These are phyloP conservation scores for Sinonovacula constricta DNA, from an alignment of 1,140 invertebrate species.

Conservation along the genomic window DNA sequence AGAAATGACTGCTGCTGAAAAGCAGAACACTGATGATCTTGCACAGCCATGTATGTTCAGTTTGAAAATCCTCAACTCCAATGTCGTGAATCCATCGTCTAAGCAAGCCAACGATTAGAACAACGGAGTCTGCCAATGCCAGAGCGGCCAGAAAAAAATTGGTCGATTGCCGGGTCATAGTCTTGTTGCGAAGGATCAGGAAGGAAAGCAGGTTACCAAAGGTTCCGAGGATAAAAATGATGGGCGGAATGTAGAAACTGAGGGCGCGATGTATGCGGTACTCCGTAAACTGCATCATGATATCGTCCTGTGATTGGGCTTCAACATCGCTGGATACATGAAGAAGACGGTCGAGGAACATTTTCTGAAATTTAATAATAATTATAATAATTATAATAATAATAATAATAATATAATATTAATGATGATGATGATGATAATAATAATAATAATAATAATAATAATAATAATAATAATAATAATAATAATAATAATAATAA, in stretches of 20 bases:
- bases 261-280: constrained; percentile 60
- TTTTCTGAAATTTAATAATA: too few species aligned
- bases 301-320: constrained; percentile 7
- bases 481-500: too few species aligned
- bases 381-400: too few species aligned
- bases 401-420: too few species aligned
- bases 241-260: constrained; percentile 65
- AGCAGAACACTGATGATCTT: constrained; percentile 66
- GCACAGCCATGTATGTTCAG: constrained; percentile 66
- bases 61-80: constrained; percentile 60
- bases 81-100: constrained; percentile 72
- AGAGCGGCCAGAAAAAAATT: constrained; percentile 75
- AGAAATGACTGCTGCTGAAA: constrained; percentile 73
- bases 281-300: constrained; percentile 54
- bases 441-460: too few species aligned
- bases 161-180: constrained; percentile 70
- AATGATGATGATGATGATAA: too few species aligned
- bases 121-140: constrained; percentile 72
- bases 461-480: too few species aligned
- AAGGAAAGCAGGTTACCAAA: constrained; percentile 72
- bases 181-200: constrained; percentile 65
- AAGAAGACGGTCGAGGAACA: too few species aligned
- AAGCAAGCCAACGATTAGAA: constrained; percentile 74
- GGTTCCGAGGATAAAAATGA: constrained; percentile 66
- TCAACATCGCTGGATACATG: too few species aligned